Evolutionary conservation across 2,797 vertebrate species (phyloP), one percentile per base, ranked within the genome.

Genomic region (Falco berigora): DNA sequence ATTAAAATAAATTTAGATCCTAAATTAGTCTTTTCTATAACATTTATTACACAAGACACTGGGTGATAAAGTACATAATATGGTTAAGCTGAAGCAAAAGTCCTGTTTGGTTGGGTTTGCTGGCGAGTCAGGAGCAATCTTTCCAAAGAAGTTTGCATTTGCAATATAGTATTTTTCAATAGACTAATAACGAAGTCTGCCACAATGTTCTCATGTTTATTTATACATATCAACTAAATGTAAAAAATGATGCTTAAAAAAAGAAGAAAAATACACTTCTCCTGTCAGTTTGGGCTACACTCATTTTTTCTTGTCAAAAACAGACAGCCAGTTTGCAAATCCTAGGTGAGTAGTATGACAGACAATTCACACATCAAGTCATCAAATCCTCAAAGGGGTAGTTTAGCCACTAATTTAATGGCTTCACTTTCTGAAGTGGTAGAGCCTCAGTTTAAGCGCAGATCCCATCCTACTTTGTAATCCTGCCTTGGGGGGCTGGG

Each of bases 1-100:
- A 98, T 98, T 98, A 98, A 97, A 98, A 98, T 97, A 98, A 98
- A 98, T 97, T 97, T 92, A 97, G 86, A 95, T 96, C 95, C 96
- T 98, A 98, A 98, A 98, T 98, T 97, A 97, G 93, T 95, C 97
- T 96, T 98, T 97, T 98, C 96, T 95, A 93, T 95, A 97, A 88
- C 95, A 96, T 97, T 97, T 98, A 98, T 92, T 97, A 75, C 95
- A 95, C 76, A 88, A 96, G 94, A 71, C 94, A 56, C 83, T 91
- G 94, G 79, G 90, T 89, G 81, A 97, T 97, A 97, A 98, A 97
- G 58, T 87, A 71, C 80, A 80, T 96, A 96, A 96, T 96, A 96
- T n/a, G 5, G 75, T 96, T 96, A 97, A 95, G 55, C 88, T 86
- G 91, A 94, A 97, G 88, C 87, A 96, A 96, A 96, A 94, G 95